Conservation (phyloP, 2,888 invertebrate species). For the Nephrotoma guestfalica region DNA sequence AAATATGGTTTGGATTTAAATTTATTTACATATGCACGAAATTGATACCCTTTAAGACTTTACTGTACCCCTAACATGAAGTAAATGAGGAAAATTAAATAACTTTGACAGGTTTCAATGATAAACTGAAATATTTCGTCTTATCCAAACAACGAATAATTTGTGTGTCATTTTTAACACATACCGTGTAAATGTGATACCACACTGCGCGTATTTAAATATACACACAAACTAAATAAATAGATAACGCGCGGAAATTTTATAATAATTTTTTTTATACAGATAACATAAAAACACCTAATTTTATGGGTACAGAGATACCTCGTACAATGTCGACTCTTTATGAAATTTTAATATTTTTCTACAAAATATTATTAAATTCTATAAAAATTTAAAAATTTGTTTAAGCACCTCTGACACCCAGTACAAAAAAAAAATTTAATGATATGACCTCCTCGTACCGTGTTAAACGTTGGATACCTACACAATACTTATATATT, state of each 20-base stretch:
- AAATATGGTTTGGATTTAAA: neutral
- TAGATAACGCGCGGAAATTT: neutral
- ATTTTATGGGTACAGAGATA: neutral
- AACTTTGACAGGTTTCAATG: neutral
- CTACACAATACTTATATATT: neutral
- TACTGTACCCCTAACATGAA: neutral
- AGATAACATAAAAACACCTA: neutral
- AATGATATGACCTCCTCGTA: no score
- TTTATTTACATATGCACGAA: neutral
- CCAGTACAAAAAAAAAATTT: no score
- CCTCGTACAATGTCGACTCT: neutral
- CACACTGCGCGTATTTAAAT: neutral
- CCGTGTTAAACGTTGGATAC: neutral
- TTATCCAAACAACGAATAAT: neutral
- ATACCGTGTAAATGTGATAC: neutral
- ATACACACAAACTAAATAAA: neutral
- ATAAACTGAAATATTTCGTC: neutral
- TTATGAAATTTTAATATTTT: no score
- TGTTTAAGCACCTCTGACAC: no score
- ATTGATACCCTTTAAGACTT: neutral
- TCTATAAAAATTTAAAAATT: no score
- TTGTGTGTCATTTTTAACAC: neutral
- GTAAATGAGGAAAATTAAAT: neutral
- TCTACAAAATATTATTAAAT: no score
- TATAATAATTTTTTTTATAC: neutral